Evolutionary conservation across 2,797 vertebrate genomes (phyloP).

Genomic region (Myotis pilosus): DNA sequence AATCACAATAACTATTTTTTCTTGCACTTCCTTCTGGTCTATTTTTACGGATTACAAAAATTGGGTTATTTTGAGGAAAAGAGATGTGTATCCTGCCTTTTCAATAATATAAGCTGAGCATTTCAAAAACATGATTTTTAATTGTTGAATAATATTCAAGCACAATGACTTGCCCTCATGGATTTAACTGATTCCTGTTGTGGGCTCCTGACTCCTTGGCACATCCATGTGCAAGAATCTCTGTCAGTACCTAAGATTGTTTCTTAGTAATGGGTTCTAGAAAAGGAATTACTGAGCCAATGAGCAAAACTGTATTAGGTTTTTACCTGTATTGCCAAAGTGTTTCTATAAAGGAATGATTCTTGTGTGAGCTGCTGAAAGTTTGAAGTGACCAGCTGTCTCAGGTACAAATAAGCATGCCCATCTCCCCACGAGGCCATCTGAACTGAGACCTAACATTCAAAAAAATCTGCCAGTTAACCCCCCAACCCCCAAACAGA

Average conservation of each 20-base stretch:
- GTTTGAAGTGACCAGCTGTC: neutral
- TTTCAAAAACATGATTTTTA: slow-evolving; percentile 35
- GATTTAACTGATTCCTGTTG: neutral
- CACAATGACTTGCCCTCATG: neutral
- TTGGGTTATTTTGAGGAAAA: neutral
- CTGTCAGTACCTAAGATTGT: neutral
- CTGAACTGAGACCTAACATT: neutral
- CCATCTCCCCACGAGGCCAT: neutral
- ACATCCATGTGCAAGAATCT: neutral
- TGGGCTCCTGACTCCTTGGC: neutral
- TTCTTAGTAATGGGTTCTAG: neutral
- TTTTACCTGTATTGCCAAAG: neutral
- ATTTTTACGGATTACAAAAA: neutral
- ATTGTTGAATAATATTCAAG: neutral
- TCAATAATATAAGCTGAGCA: neutral
- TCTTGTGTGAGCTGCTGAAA: neutral
- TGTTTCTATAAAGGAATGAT: neutral
- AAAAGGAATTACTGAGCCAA: neutral
- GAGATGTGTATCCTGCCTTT: neutral
- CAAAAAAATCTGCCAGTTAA: neutral
- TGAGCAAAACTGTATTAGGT: neutral
- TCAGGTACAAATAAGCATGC: neutral
- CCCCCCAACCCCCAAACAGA: too few relatives aligned
- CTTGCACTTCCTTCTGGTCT: neutral
- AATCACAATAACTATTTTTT: neutral